These are phyloP conservation scores for Phalacrocorax pelagicus DNA, from an alignment of 2,113 vertebrate genomes.

Conservation along the genomic window DNA sequence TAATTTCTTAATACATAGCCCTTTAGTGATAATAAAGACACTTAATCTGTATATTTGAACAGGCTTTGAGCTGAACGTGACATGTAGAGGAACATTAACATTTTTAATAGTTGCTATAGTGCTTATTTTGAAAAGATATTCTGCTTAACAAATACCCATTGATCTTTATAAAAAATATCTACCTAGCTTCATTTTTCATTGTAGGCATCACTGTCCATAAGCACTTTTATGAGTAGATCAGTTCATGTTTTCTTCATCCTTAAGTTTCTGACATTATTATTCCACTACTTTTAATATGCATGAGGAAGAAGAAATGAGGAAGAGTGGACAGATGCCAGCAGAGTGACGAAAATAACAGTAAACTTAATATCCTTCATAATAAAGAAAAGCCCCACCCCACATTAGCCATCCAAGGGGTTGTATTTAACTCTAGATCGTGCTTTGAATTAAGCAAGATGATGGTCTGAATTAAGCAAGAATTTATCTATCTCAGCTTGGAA, in stretches of 20 bases:
- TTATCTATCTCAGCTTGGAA: not conserved
- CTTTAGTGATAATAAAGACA: not conserved
- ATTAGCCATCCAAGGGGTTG: not conserved
- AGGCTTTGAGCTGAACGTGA: not conserved
- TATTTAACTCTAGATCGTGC: not conserved
- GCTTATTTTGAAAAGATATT: not conserved
- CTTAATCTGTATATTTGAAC: not conserved
- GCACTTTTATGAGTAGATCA: not conserved
- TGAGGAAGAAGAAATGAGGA: not conserved
- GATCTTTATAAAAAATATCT: not conserved
- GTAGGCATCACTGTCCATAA: not conserved
- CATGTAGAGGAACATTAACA: not conserved
- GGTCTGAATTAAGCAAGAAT: not conserved
- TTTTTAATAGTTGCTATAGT: not conserved
- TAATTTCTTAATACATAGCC: not conserved
- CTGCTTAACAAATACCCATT: not conserved
- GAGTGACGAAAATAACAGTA: not conserved
- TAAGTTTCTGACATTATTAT: not conserved
- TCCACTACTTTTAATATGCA: not conserved
- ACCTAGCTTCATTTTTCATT: not conserved
- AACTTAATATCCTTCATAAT: not conserved
- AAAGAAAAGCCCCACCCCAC: not conserved
- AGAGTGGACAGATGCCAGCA: not conserved
- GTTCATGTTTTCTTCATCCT: not conserved
- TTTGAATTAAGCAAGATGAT: not conserved